phyloP scores from a whole-genome alignment of 2,113 vertebrate genomes.

The Amphilophus citrinellus region DNA sequence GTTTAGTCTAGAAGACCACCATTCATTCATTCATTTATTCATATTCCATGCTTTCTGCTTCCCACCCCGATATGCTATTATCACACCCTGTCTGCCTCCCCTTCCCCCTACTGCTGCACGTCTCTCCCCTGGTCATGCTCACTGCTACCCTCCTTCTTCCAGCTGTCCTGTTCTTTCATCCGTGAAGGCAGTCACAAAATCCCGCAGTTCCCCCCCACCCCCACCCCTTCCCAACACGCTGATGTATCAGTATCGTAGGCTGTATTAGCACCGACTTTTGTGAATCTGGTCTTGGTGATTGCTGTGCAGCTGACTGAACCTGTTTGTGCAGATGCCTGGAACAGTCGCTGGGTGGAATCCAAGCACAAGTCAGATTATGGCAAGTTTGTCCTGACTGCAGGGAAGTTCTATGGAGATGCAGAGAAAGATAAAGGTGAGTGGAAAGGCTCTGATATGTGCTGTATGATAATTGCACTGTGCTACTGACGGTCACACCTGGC shows the following conservation, averaged over 20 bases:
- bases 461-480: background rate
- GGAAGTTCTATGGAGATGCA: constrained; percentile 84
- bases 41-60: background rate
- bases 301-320: constrained; percentile 31
- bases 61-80: background rate
- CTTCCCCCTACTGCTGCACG: constrained; percentile 21
- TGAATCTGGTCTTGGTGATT: background rate
- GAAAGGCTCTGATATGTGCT: background rate
- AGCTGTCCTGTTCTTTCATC: background rate
- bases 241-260: constrained; percentile 8
- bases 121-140: constrained; percentile 19
- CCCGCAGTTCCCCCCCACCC: constrained; percentile 41
- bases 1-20: background rate
- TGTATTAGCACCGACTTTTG: background rate
- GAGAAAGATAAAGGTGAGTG: constrained; percentile 86
- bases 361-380: constrained; percentile 84
- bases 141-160: background rate
- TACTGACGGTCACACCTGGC: background rate
- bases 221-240: background rate
- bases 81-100: constrained; percentile 32
- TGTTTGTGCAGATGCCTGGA: constrained; percentile 80
- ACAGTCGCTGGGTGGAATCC: constrained; percentile 82
- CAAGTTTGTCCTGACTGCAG: constrained; percentile 83
- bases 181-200: background rate
- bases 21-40: constrained; percentile 18